These are phyloP conservation scores for Nematolebias whitei DNA, from an alignment of 2,113 vertebrate genomes.

Conservation along the genomic window DNA sequence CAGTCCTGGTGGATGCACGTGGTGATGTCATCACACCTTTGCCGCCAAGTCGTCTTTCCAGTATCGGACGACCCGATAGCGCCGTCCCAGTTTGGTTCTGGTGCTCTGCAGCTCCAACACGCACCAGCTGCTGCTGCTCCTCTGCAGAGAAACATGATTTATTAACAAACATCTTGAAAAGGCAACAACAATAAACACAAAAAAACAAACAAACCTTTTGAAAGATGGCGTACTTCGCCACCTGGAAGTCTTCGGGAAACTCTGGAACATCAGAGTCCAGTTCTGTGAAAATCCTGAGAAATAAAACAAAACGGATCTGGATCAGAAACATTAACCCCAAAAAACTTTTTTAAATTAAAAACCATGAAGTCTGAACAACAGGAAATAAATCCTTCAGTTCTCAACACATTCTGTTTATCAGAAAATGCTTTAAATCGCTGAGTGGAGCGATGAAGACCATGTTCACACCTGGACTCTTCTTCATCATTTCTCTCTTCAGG, in stretches of 20 bases:
- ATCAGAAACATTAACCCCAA: no score
- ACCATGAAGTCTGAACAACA: no score
- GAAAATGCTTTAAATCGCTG: no score
- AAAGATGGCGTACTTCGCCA: slow-evolving; percentile 85
- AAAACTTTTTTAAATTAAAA: no score
- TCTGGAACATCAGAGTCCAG: slow-evolving; percentile 56
- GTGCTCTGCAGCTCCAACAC: slow-evolving; percentile 82
- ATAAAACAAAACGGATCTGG: neutral
- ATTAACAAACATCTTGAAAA: neutral
- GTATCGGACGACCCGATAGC: slow-evolving; percentile 72
- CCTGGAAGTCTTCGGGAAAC: slow-evolving; percentile 80
- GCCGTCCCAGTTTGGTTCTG: slow-evolving; percentile 23
- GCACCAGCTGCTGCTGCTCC: slow-evolving; percentile 37
- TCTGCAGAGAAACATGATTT: slow-evolving; percentile 25
- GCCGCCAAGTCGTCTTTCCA: slow-evolving; percentile 30
- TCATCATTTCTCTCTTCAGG: slow-evolving; percentile 1
- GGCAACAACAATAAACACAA: neutral
- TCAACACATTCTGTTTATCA: neutral
- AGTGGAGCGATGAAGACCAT: neutral
- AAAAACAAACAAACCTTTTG: slow-evolving; percentile 71
- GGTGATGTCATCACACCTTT: slow-evolving; percentile 18
- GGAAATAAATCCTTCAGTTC: no score
- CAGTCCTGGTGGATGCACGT: neutral
- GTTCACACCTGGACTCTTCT: slow-evolving; percentile 64
- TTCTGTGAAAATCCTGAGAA: slow-evolving; percentile 72